Percentiles rank a stretch among this genome's conserved stretches.
These are phyloP conservation scores for Pogonus chalceus DNA, from an alignment of 1,140 invertebrate species.

Conservation along the genomic window DNA sequence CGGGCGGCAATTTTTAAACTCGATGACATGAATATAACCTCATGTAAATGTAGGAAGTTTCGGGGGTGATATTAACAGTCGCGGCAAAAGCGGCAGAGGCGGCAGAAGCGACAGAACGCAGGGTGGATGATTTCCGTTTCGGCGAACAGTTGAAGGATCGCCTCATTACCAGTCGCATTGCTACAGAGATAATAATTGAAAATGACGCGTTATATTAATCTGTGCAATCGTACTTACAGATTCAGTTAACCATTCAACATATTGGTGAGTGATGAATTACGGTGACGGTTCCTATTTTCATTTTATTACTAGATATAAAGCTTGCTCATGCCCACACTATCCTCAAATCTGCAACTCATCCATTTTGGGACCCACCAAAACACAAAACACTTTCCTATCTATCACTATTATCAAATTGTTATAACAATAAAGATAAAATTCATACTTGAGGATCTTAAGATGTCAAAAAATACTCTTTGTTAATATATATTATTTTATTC, in stretches of 20 bases:
- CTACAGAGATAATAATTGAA: conserved; percentile 20
- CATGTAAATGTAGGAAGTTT: conserved; percentile 16
- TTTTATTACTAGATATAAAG: no score
- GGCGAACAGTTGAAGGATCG: background rate
- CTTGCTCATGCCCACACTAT: no score
- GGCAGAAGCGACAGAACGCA: background rate
- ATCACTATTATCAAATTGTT: no score
- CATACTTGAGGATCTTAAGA: no score
- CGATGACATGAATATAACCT: conserved; percentile 14
- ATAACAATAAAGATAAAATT: no score
- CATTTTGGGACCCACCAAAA: no score
- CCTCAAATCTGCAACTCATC: no score
- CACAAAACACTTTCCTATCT: no score
- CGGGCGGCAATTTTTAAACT: conserved; percentile 13
- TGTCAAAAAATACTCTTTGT: no score
- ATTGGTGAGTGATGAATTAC: background rate
- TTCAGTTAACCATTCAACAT: background rate
- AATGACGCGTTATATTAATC: conserved; percentile 21
- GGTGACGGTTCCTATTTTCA: no score
- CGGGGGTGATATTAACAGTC: no score
- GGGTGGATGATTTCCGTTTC: background rate
- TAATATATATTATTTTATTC: no score
- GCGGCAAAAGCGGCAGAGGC: background rate
- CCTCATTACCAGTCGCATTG: conserved; percentile 11
- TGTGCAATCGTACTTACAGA: conserved; percentile 5